Base-by-base conservation (phyloP, 2,113 vertebrate genomes). In the Neotoma lepida region DNA sequence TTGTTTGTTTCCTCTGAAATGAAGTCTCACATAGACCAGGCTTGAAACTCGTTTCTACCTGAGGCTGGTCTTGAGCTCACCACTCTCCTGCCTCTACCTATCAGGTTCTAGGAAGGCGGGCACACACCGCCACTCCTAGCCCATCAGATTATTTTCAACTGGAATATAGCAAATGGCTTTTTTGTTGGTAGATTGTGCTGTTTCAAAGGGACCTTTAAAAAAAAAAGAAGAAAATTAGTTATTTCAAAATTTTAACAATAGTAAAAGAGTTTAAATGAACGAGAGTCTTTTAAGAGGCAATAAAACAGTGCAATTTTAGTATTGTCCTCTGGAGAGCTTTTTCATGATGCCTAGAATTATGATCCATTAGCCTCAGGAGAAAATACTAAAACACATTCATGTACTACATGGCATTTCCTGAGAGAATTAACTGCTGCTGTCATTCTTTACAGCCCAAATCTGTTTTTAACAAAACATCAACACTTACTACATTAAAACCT, bases 351-450 rank as follows among this genome's bases (percentile, higher is more conserved):
- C 96, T 97, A 94, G 97, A 98, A 98, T 98, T 97, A 98, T 97
- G 97, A 98, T 96, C 93, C 96, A 98, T 98, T 97, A 98, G 97
- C 98, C 98, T 98, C 96, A 89, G 97, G 98, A 98, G 97, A 97
- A 98, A 98, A 98, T 73, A 93, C 94, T 96, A 95, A 98, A 98
- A 97, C 8, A 90, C 71, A 2, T 95, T 95, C 97, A 89, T 96
- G 97, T 98, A 97, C 41, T 12, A 96, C 97, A 97, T 78, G 96
- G 95, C 96, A 84, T 97, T 97, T 97, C 97, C 96, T 95, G 64
- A 91, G 96, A 96, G 96, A 97, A 97, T 97, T 97, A 85, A 97
- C 97, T 95, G 95, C 96, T 30, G 26, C 93, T 95, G 97, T 97
- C 97, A 88, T 95, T 97, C 97, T 98, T 98, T 97, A 98, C 95